Conservation (phyloP, 2,888 invertebrate genomes). For the Clanis bilineata region DNA sequence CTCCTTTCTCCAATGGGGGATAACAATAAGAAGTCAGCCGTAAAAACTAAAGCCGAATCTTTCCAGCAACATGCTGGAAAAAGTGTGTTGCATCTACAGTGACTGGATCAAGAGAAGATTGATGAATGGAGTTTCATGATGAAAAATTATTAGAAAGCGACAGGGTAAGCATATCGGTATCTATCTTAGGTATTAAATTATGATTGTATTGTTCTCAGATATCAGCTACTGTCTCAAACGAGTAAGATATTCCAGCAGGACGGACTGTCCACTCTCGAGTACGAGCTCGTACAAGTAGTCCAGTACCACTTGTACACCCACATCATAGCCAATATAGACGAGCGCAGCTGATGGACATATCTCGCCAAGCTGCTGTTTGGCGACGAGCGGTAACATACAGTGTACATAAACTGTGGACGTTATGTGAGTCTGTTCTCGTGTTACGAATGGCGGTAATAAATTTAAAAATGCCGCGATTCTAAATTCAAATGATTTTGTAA, state of each 20-base stretch:
- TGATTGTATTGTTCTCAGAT: conserved; percentile 80
- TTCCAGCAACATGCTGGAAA: too few species aligned
- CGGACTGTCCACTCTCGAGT: conserved; percentile 92
- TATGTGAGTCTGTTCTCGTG: not conserved
- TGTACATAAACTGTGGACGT: not conserved
- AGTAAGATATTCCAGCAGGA: conserved; percentile 92
- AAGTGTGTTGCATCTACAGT: too few species aligned
- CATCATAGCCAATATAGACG: conserved; percentile 89
- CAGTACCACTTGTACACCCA: conserved; percentile 91
- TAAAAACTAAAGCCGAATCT: too few species aligned
- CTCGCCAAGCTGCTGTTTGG: conserved; percentile 80
- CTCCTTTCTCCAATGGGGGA: too few species aligned
- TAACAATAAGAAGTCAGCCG: too few species aligned
- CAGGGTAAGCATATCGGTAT: too few species aligned
- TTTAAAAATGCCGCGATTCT: not conserved
- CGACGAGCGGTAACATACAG: conserved; percentile 62
- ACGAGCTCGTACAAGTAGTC: conserved; percentile 86
- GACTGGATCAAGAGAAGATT: too few species aligned
- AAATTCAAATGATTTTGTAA: not conserved
- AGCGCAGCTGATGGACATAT: conserved; percentile 87
- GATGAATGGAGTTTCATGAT: too few species aligned
- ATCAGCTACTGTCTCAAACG: conserved; percentile 92
- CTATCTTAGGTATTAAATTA: not conserved
- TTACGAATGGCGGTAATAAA: not conserved
- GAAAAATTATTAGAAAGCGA: too few species aligned